Evolutionary conservation across 2,797 vertebrate species (phyloP).

Genomic region (Xenopus petersii): DNA sequence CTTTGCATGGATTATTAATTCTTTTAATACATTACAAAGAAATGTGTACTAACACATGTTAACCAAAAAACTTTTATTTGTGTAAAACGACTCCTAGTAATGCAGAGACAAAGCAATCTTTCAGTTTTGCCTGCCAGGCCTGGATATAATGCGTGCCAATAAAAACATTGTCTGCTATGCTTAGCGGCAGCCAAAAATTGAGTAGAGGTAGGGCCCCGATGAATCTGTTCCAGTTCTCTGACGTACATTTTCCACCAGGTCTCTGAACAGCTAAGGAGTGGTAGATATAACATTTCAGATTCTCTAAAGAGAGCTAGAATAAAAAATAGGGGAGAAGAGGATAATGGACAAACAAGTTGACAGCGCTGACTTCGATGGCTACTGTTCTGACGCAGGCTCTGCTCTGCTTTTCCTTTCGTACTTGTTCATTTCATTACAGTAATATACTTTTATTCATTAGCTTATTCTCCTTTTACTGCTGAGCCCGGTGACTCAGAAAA

Average conservation of each 20-base stretch:
- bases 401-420: not conserved
- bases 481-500: conserved; percentile 54
- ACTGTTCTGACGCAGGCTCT: conserved; percentile 35
- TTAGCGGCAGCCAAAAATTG: not conserved
- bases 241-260: not conserved
- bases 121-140: not conserved
- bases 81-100: rapidly evolving
- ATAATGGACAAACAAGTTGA: not conserved
- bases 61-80: too few relatives aligned
- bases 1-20: too few relatives aligned
- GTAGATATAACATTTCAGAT: conserved; percentile 1
- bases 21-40: too few relatives aligned
- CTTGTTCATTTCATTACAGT: not conserved
- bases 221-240: rapidly evolving
- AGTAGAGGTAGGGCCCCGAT: rapidly evolving
- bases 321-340: rapidly evolving
- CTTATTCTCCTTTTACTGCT: conserved; percentile 13
- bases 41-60: too few relatives aligned
- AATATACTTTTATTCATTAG: conserved; percentile 51
- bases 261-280: conserved; percentile 22
- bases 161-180: rapidly evolving
- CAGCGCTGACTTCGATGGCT: not conserved
- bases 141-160: rapidly evolving
- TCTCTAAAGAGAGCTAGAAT: rapidly evolving
- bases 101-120: conserved; percentile 17